phyloP scores from a whole-genome alignment of 2,797 vertebrate genomes.

The Hemibagrus guttatus region DNA sequence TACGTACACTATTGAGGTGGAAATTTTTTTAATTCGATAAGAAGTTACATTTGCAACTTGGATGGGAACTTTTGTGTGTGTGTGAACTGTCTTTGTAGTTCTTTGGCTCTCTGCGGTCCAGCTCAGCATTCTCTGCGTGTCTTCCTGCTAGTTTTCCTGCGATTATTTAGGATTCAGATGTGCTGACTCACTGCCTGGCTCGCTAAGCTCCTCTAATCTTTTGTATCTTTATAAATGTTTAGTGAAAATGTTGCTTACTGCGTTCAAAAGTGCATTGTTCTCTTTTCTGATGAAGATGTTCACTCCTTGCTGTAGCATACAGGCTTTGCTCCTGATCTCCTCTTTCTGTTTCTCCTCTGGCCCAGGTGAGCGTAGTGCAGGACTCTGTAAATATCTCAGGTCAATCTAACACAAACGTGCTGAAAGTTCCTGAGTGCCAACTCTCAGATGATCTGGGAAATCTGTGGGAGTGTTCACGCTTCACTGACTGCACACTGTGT shows the following conservation, averaged over 20 bases:
- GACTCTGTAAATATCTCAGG: slow-evolving; percentile 89
- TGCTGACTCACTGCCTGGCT: background rate
- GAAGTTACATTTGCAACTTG: no score
- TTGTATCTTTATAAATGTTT: background rate
- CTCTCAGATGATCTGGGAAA: slow-evolving; percentile 84
- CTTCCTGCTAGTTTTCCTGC: background rate
- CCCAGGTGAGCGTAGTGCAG: slow-evolving; percentile 85
- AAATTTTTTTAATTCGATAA: no score
- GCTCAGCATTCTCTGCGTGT: background rate
- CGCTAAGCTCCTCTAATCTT: background rate
- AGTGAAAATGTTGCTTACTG: background rate
- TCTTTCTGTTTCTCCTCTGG: background rate
- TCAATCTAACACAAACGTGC: slow-evolving; percentile 87
- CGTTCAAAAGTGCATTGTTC: background rate
- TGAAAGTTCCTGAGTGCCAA: slow-evolving; percentile 87
- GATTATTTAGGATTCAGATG: background rate
- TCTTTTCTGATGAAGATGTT: background rate
- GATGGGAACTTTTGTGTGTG: no score
- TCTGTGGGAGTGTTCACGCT: slow-evolving; percentile 86
- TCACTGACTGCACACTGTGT: slow-evolving; percentile 86
- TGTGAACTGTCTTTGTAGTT: background rate
- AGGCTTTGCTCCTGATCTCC: background rate
- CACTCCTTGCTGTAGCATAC: background rate
- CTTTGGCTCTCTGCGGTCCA: background rate
- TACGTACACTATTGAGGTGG: no score